Evolutionary conservation across 2,797 vertebrate species (phyloP).

Genomic region (Columba guinea): DNA sequence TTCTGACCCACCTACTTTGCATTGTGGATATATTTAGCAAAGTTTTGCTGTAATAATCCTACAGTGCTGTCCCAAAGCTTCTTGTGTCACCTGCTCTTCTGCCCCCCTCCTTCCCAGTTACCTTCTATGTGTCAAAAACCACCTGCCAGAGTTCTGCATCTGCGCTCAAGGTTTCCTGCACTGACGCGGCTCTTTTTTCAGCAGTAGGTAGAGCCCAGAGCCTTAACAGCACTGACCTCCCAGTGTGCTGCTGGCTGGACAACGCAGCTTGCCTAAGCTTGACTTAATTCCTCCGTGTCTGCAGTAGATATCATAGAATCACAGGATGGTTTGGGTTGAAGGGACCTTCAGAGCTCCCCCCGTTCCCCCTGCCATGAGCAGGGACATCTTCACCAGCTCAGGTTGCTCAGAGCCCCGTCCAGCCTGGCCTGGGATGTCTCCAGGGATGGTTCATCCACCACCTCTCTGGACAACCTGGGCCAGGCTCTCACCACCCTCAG

Average conservation of each 20-base stretch:
- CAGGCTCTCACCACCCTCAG: too few relatives aligned
- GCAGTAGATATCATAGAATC: not conserved
- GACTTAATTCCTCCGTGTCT: not conserved
- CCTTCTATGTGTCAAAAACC: not conserved
- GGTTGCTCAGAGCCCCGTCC: too few relatives aligned
- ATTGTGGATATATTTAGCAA: conserved; percentile 60
- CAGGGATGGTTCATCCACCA: too few relatives aligned
- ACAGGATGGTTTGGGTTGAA: too few relatives aligned
- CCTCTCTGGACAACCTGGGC: too few relatives aligned
- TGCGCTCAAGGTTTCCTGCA: not conserved
- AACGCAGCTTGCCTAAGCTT: not conserved
- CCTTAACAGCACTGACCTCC: not conserved
- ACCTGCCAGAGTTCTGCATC: not conserved
- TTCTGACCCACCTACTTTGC: conserved; percentile 70
- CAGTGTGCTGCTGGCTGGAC: not conserved
- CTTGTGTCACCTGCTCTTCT: conserved; percentile 23
- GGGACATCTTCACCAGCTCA: too few relatives aligned
- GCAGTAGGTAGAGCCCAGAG: not conserved
- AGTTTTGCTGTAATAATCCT: not conserved
- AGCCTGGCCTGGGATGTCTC: too few relatives aligned
- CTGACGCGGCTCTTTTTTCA: fast-evolving
- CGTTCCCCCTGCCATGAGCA: too few relatives aligned
- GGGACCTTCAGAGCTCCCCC: too few relatives aligned
- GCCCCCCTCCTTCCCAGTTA: not conserved
- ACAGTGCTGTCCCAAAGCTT: conserved; percentile 37